Evolutionary conservation across 2,888 invertebrate genomes (phyloP), one percentile per base, ranked within the genome.

Genomic region (Ctena decussata): DNA sequence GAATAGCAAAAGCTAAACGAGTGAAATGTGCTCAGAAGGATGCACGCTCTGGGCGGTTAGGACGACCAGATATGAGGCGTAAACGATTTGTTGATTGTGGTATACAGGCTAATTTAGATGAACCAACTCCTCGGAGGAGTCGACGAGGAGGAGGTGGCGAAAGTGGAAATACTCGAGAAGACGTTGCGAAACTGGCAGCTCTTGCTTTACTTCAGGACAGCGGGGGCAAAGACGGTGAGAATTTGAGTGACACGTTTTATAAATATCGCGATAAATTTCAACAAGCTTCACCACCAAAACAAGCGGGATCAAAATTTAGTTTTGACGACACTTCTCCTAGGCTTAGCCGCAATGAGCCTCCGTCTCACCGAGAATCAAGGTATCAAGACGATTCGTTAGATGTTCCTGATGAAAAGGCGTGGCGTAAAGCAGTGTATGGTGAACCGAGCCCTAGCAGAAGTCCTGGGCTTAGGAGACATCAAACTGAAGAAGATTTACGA

Each of bases 381-480:
- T 37, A 80, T 78, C 27, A 86, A 80, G 74, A 85, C 75, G 93
- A 93, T n/a, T 83, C 78, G 32, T 77, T 93, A 60, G 92, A 93
- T 41, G 91, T 92, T 6, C 93, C 93, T 2, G 89, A 89, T 24
- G 93, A 94, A 78, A 91, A 89, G 74, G 90, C 92, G 3, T 94
- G 93, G 94, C 86, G 94, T 21, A 91, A 93, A 71, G 89, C 92
- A 2, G 94, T 94, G 15, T 94, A 94, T 82, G 94, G 93, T 12
- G 93, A 94, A 18, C 84, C 91, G 1, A 80, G 90, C 30, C 75
- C 89, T 1, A 60, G 80, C 30, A 49, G 80, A 57, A 46, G 80
- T n/a, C 73, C 79, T 24, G 73, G 88, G 32, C 65, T 84, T 15
- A 79, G 85, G 69, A 85, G 84, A 46, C 88, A 89, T 60, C 89